These are phyloP conservation scores for Telenomus remus DNA, from an alignment of 1,140 invertebrate genomes.

Conservation along the genomic window DNA sequence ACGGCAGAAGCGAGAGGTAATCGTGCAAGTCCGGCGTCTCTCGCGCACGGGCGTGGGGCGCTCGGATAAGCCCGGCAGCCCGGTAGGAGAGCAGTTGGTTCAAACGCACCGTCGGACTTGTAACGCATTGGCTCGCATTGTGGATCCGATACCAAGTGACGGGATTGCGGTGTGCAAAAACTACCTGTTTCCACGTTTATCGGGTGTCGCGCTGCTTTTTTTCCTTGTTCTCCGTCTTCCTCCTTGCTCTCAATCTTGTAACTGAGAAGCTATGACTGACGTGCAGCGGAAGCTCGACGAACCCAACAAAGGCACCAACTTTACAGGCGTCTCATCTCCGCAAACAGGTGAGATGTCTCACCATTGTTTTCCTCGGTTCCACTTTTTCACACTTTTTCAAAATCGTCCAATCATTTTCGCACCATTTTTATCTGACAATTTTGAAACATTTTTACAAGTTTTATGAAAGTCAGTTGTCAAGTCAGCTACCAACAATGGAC, in stretches of 20 bases:
- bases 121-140: constrained; percentile 57
- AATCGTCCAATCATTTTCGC: not conserved
- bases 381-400: not conserved
- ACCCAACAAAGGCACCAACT: constrained; percentile 63
- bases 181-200: constrained; percentile 28
- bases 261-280: constrained; percentile 72
- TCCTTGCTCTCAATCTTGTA: constrained; percentile 11
- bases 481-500: no score
- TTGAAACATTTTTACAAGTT: no score
- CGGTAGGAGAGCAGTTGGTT: constrained; percentile 67
- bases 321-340: constrained; percentile 58
- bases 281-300: constrained; percentile 70
- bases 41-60: constrained; percentile 61
- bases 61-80: constrained; percentile 62
- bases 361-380: not conserved
- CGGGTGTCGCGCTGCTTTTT: constrained; percentile 45
- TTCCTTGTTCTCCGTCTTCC: constrained; percentile 63
- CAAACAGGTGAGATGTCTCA: constrained; percentile 64
- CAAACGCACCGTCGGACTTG: constrained; percentile 66
- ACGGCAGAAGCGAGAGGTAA: constrained; percentile 19
- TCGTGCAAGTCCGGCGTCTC: constrained; percentile 53
- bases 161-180: constrained; percentile 22
- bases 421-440: not conserved
- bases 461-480: no score
- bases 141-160: constrained; percentile 21